Evolutionary conservation across 2,888 invertebrate species (phyloP).

Genomic region (Pachycephus smyrnensis): DNA sequence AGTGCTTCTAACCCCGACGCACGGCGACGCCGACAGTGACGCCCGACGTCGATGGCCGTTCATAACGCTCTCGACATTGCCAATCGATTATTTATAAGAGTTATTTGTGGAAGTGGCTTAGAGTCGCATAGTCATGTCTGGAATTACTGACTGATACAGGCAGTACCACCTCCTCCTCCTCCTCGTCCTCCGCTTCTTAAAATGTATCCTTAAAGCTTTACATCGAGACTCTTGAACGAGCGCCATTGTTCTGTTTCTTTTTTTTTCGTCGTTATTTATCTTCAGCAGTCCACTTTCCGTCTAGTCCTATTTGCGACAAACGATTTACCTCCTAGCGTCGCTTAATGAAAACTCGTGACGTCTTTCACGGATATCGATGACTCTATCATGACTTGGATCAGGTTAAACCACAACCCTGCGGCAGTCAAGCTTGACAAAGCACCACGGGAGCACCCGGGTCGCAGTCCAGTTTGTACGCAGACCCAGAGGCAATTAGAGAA

Average conservation of each 20-base stretch:
- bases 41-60: background rate
- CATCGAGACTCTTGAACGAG: background rate
- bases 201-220: background rate
- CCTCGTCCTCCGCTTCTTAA: background rate
- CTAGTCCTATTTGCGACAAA: background rate
- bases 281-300: background rate
- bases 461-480: background rate
- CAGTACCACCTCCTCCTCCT: background rate
- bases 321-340: background rate
- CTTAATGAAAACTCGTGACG: background rate
- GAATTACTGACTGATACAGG: background rate
- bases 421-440: background rate
- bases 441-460: background rate
- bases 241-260: background rate
- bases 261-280: background rate
- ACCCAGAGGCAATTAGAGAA: background rate
- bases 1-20: background rate
- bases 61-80: background rate
- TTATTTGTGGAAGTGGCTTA: background rate
- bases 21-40: background rate
- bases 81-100: background rate
- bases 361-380: background rate
- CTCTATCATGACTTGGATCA: background rate
- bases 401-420: background rate
- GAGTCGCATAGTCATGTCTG: background rate